Percentiles rank a stretch among this genome's conserved stretches.
phyloP scores from a whole-genome alignment of 2,113 vertebrate species.

The Thalassoma bifasciatum region DNA sequence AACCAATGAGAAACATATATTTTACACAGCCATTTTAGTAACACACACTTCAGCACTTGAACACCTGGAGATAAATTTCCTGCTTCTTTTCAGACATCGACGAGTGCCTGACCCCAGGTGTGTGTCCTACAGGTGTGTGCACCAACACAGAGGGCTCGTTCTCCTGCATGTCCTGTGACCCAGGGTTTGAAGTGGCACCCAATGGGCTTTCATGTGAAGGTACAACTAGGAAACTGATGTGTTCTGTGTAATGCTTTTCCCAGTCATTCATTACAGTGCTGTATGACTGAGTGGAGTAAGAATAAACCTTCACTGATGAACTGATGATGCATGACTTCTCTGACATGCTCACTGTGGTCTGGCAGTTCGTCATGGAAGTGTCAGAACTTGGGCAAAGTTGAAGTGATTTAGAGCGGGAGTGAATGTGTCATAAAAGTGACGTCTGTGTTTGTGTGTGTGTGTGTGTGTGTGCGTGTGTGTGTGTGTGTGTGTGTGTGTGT shows the following conservation, averaged over 20 bases:
- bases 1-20: too few species aligned
- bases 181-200: slow-evolving; percentile 76
- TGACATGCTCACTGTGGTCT: slow-evolving; percentile 58
- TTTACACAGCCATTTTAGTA: too few species aligned
- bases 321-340: slow-evolving; percentile 23
- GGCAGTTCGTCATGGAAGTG: slow-evolving; percentile 39
- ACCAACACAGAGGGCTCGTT: slow-evolving; percentile 86
- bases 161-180: slow-evolving; percentile 83
- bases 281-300: slow-evolving; percentile 3
- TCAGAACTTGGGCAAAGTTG: slow-evolving; percentile 40
- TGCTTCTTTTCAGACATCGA: slow-evolving; percentile 65
- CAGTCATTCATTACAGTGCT: slow-evolving; percentile 37
- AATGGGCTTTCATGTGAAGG: slow-evolving; percentile 83
- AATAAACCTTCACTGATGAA: slow-evolving; percentile 24
- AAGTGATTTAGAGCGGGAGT: slow-evolving; percentile 49
- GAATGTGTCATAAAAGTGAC: slow-evolving; percentile 48
- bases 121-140: slow-evolving; percentile 82
- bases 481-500: slow-evolving; percentile 3
- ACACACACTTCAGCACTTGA: too few species aligned
- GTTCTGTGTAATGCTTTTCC: slow-evolving; percentile 12
- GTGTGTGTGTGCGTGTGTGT: slow-evolving; percentile 11
- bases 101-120: slow-evolving; percentile 75
- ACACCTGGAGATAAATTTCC: not conserved
- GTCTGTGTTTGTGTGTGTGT: slow-evolving; percentile 39
- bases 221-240: slow-evolving; percentile 49